These are phyloP conservation scores for Serrognathus titanus DNA, from an alignment of 2,888 invertebrate species.

Conservation along the genomic window DNA sequence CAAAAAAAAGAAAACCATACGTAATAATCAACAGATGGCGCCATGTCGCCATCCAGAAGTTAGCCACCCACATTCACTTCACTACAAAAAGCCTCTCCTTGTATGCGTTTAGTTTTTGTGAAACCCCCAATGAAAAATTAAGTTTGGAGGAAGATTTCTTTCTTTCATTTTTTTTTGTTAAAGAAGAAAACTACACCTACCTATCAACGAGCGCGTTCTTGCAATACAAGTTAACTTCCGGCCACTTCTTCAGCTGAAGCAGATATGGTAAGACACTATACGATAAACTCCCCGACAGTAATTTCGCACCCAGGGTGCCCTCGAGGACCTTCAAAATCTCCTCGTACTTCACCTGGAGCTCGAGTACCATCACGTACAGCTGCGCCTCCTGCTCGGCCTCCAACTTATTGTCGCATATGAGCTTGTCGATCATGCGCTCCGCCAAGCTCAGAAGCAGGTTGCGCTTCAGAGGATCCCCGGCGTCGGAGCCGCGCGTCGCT, in stretches of 20 bases:
- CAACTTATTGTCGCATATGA: slow-evolving; percentile 80
- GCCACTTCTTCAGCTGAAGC: slow-evolving; percentile 70
- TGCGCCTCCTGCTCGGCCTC: slow-evolving; percentile 93
- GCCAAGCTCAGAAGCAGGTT: slow-evolving; percentile 81
- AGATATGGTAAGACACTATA: slow-evolving; percentile 72
- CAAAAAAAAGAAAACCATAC: no score
- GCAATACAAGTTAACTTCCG: slow-evolving; percentile 68
- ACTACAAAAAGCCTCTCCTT: no score
- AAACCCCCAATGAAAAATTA: no score
- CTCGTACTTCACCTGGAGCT: slow-evolving; percentile 75
- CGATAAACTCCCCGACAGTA: slow-evolving; percentile 50
- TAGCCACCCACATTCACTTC: no score
- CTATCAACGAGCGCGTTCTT: slow-evolving; percentile 72
- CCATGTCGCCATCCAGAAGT: no score
- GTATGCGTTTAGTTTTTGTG: no score
- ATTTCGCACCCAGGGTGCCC: slow-evolving; percentile 66
- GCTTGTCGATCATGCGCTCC: slow-evolving; percentile 90
- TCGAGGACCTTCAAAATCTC: slow-evolving; percentile 80
- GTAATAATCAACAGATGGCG: no score
- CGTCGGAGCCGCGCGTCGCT: slow-evolving; percentile 51
- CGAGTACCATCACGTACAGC: slow-evolving; percentile 83
- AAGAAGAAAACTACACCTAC: slow-evolving; percentile 48
- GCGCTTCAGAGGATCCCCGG: slow-evolving; percentile 55
- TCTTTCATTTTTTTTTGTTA: no score
- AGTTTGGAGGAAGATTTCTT: no score